These are phyloP conservation scores for Onthophagus taurus DNA, from an alignment of 1,140 invertebrate species.

Conservation along the genomic window DNA sequence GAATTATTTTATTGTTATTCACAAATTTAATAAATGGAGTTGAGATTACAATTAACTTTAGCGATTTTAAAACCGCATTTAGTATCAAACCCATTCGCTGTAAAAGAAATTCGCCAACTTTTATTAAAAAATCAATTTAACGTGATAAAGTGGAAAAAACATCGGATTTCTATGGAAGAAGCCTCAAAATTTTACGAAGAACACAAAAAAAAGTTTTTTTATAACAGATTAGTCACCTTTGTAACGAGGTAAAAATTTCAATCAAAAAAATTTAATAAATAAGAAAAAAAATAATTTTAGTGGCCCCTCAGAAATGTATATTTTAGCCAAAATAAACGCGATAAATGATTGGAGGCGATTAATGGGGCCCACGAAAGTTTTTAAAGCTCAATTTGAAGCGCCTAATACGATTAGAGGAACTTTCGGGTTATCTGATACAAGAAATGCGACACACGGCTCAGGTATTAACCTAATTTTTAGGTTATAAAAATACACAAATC, in stretches of 20 bases:
- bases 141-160: constrained; percentile 59
- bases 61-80: constrained; percentile 69
- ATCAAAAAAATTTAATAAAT: constrained; percentile 3
- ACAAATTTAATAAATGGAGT: no score
- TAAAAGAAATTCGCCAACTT: constrained; percentile 55
- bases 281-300: constrained; percentile 29
- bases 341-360: constrained; percentile 70
- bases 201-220: constrained; percentile 81
- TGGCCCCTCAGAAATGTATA: constrained; percentile 67
- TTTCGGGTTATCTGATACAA: constrained; percentile 83
- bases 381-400: constrained; percentile 63
- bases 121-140: constrained; percentile 66
- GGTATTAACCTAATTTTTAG: constrained; percentile 40
- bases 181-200: constrained; percentile 75
- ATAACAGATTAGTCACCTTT: constrained; percentile 72
- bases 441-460: constrained; percentile 87
- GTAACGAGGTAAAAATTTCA: constrained; percentile 60
- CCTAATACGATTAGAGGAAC: constrained; percentile 68
- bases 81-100: constrained; percentile 54
- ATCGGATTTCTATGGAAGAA: constrained; percentile 49
- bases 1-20: no score
- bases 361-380: constrained; percentile 84
- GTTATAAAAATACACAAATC: background rate
- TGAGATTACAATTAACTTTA: constrained; percentile 49
- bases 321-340: constrained; percentile 65